Base-by-base conservation (phyloP, 2,113 vertebrate species). In the Chaetorhynchus papuensis region DNA sequence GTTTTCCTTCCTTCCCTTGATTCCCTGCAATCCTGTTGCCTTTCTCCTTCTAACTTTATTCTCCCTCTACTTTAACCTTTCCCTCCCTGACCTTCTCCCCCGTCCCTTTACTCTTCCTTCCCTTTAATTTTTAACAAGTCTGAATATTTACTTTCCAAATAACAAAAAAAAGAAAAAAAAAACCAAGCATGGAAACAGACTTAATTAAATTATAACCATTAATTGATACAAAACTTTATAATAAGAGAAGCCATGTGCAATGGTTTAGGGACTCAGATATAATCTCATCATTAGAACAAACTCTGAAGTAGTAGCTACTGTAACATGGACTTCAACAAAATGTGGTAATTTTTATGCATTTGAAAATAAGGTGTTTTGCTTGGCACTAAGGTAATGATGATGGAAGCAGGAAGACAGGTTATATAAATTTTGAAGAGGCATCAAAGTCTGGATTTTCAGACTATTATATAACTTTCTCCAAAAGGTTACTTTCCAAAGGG, bases 231-330 rank as follows among this genome's bases (percentile, higher is more conserved):
- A 80, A 83, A 23, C 0, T 7, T 49, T 79, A 10, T 26, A 33
- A 39, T 39, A 59, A 50, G 3, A 56, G 9, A 57, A 82, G 4
- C 1, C 15, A 66, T 4, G 0, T 28, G 2, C 21, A 61, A 6
- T n/a, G 9, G 18, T 90, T 90, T 53, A 78, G 17, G 54, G 17
- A 27, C 5, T 83, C 10, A 64, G 15, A 26, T 56, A 20, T 5
- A 71, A 50, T 53, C n/a, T n/a, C 15, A 27, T 35, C 2, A 0
- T 64, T 65, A 71, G n/a, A 78, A 49, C 1, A 89, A 33, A 63
- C n/a, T 31, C 12, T 76, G 21, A 81, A 80, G 6, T 35, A 81
- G 27, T 45, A 59, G 6, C 11, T 78, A 54, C 15, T 26, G 22
- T 28, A 89, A 47, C 14, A 89, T 2, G 44, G 20, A 56, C 15